These are phyloP conservation scores for Linurgus olivaceus DNA, from an alignment of 2,797 vertebrate species.

Conservation along the genomic window DNA sequence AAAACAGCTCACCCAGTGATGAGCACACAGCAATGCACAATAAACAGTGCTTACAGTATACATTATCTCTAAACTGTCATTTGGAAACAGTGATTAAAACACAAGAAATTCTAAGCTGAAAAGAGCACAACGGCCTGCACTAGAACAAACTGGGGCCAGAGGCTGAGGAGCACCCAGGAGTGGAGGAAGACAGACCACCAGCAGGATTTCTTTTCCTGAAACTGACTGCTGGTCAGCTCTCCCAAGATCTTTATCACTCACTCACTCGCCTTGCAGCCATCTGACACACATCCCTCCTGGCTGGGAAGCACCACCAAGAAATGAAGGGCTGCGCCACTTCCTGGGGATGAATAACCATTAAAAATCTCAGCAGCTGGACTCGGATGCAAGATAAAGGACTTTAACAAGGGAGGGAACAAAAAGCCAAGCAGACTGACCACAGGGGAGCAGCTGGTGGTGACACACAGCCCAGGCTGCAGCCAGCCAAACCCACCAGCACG, in stretches of 20 bases:
- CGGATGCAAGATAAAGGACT: neutral
- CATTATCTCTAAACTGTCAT: neutral
- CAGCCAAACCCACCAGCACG: neutral
- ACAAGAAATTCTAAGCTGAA: neutral
- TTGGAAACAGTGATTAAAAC: neutral
- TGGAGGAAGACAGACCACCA: neutral
- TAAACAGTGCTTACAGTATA: neutral
- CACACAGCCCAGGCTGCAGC: neutral
- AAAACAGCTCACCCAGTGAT: neutral
- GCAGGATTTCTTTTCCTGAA: neutral
- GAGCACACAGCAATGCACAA: neutral
- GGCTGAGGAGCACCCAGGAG: neutral
- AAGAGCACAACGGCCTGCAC: neutral
- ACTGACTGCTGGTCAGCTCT: neutral
- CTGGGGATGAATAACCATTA: neutral
- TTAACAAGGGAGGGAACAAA: neutral
- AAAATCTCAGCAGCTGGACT: neutral
- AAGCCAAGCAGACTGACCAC: neutral
- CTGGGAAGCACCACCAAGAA: neutral
- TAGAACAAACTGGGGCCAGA: neutral
- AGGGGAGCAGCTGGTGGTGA: neutral
- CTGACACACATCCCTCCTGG: neutral
- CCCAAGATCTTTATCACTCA: neutral
- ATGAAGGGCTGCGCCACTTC: conserved; percentile 3
- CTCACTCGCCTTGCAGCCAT: neutral